A percentile compares a stretch with the other conserved stretches of the same genome.
Conservation (phyloP, 37 sponge, comb jelly and placozoan species). For the Oopsacas minuta region DNA sequence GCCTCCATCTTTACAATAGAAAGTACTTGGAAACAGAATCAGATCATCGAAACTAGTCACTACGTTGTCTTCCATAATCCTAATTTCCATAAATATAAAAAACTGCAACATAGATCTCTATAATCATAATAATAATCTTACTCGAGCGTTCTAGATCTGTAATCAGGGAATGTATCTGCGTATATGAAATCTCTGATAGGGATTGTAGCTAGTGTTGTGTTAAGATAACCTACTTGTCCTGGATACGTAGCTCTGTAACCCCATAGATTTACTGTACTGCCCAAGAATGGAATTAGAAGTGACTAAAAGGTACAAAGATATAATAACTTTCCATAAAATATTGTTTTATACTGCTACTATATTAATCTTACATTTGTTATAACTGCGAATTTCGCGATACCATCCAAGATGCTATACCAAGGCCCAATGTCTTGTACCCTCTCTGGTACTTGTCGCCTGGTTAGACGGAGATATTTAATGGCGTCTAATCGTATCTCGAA, state of each 20-base stretch:
- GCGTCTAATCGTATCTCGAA: constrained; percentile 32
- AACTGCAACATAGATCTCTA: no score
- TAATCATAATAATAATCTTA: not conserved
- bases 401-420: constrained; percentile 73
- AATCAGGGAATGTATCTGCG: not conserved
- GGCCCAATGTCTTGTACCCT: constrained; percentile 27
- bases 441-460: not conserved
- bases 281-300: not conserved
- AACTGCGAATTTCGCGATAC: constrained; percentile 69
- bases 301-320: not conserved
- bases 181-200: not conserved
- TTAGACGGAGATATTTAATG: not conserved
- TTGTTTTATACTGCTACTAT: not conserved
- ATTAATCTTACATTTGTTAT: constrained; percentile 62
- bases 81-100: no score
- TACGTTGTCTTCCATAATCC: no score
- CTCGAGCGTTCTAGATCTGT: not conserved
- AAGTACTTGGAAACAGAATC: not conserved
- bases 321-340: not conserved
- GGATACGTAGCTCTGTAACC: not conserved
- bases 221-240: not conserved
- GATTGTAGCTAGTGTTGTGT: not conserved
- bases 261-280: constrained; percentile 1
- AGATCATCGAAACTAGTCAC: not conserved
- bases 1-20: not conserved